Evolutionary conservation across 2,888 invertebrate species (phyloP).

Genomic region (Spilarctia lutea): DNA sequence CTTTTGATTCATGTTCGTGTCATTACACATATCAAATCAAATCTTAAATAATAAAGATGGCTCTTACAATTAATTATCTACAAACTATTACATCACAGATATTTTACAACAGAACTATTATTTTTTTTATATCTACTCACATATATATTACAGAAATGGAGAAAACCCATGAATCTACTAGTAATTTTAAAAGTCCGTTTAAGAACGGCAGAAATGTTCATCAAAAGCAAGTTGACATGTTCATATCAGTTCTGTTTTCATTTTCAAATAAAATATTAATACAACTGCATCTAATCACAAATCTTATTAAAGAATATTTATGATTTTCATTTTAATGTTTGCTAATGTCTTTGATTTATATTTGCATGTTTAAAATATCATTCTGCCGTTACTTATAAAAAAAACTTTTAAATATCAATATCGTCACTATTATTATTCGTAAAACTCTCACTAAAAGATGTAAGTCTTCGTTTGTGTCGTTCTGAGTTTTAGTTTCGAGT

Average conservation of each 20-base stretch:
- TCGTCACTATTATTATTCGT: not conserved
- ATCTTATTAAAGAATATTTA: not conserved
- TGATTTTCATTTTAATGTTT: not conserved
- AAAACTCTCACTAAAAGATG: not conserved
- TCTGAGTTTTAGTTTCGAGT: not conserved
- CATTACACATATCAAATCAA: slow-evolving; percentile 9
- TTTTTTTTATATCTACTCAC: not conserved
- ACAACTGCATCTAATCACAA: not conserved
- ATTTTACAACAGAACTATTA: slow-evolving; percentile 65
- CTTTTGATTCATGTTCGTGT: slow-evolving; percentile 3
- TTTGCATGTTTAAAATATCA: too few species aligned
- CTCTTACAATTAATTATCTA: slow-evolving; percentile 46
- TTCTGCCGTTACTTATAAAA: too few species aligned
- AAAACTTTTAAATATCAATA: too few species aligned
- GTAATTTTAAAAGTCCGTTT: not conserved
- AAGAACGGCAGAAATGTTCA: not conserved
- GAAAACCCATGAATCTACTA: not conserved
- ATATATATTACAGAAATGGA: not conserved
- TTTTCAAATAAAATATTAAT: too few species aligned
- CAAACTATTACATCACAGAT: slow-evolving; percentile 74
- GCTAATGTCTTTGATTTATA: not conserved
- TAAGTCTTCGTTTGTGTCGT: not conserved
- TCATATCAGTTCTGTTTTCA: not conserved
- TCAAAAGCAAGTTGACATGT: not conserved
- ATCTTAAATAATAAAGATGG: slow-evolving; percentile 29